A percentile compares a stretch with the other conserved stretches of the same genome.
Evolutionary conservation across 1,140 invertebrate genomes (phyloP).

Genomic region (Mercenaria mercenaria): DNA sequence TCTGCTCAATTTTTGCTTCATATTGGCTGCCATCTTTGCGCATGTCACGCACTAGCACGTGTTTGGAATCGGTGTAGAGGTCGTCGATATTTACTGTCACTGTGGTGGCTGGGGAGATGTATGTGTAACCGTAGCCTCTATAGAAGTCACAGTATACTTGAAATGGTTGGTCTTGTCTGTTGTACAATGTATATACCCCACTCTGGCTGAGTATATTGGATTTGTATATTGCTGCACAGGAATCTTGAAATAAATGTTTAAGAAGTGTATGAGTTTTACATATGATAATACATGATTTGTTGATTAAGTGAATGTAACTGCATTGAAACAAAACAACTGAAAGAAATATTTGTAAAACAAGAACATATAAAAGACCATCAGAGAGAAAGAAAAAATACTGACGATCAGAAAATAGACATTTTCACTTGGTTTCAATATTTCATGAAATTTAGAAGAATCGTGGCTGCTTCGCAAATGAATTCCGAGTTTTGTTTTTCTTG

Average conservation of each 20-base stretch:
- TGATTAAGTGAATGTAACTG: too few relatives aligned
- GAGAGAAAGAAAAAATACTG: too few relatives aligned
- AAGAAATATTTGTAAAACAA: too few relatives aligned
- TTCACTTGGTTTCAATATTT: too few relatives aligned
- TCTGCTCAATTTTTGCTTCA: slow-evolving; percentile 36
- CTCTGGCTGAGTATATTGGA: slow-evolving; percentile 26
- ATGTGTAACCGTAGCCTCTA: slow-evolving; percentile 54
- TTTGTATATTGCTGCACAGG: slow-evolving; percentile 51
- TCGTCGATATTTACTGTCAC: slow-evolving; percentile 34
- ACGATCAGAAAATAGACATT: too few relatives aligned
- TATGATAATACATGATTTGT: too few relatives aligned
- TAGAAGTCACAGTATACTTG: slow-evolving; percentile 61
- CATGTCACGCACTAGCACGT: slow-evolving; percentile 40
- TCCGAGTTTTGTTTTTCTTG: too few relatives aligned
- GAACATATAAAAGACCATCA: too few relatives aligned
- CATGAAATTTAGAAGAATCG: too few relatives aligned
- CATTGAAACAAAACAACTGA: too few relatives aligned
- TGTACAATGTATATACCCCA: slow-evolving; percentile 44
- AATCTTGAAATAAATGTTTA: slow-evolving; percentile 43
- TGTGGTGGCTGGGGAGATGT: background rate
- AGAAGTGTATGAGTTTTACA: too few relatives aligned
- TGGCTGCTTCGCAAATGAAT: too few relatives aligned
- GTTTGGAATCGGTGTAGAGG: background rate
- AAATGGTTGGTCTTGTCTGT: slow-evolving; percentile 41
- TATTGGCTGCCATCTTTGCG: slow-evolving; percentile 55